Base-by-base conservation (phyloP, 2,113 vertebrate species). In the Nycticryphes semicollaris region DNA sequence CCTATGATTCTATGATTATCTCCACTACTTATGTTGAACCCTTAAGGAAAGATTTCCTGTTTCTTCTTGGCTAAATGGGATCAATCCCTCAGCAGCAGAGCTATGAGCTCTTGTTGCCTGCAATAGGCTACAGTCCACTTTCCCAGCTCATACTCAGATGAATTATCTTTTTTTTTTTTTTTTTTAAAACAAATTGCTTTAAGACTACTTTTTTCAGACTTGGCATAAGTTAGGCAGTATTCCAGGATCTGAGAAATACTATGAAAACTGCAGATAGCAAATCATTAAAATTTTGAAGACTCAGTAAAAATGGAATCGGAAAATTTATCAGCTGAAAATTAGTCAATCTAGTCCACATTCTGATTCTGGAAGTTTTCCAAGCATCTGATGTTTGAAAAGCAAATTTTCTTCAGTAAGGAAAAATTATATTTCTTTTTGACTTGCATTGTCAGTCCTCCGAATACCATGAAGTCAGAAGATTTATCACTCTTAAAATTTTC, bases 221-320 rank as follows among this genome's bases (percentile, higher is more conserved):
- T 3, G 31, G 87, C 80, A 35, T 63, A 95, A 84, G 70, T 83
- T 92, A 82, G 81, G 94, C 92, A 89, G 27, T 7, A 27, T 93
- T 96, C 92, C 92, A 93, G 82, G 30, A 82, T 50, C 85, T 22
- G 39, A 92, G 76, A 87, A 90, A 90, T 24, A 47, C 43, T 82
- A 89, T 53, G 63, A 90, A 89, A 87, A 70, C 80, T 79, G 84
- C 89, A 95, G 89, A 97, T 39, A 93, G 84, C 77, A 92, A 90
- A 92, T 82, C 80, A 96, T 89, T 94, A 87, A 87, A 83, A 84
- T 96, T 95, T 69, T 93, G 84, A 96, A 93, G 90, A 96, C 90
- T 93, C 89, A 82, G 90, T 91, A 91, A 93, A 96, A 92, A 84
- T 3, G 59, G 73, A 78, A 89, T 87, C 80, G 19, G 70, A 91